Evolutionary conservation across 2,797 vertebrate species (phyloP), one percentile per base, ranked within the genome.

Genomic region (Octomys mimax): DNA sequence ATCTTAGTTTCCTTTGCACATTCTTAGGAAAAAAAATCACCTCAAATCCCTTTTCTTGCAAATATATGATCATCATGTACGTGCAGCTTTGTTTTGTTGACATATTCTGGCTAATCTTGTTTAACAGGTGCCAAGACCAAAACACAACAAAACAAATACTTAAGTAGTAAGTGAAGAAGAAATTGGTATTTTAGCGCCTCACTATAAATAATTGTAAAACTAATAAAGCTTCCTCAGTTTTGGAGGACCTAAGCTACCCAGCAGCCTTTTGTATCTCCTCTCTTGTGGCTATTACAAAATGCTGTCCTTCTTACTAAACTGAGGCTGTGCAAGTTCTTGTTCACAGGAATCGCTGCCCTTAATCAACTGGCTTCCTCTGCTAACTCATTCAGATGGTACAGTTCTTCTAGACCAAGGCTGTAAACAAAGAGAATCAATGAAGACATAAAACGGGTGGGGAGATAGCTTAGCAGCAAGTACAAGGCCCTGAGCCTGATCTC

Each of bases 1-100:
- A 87, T 95, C n/a, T 81, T 31, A 88, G 19, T 87, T 75, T 90
- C 49, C 62, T 84, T 95, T 91, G 78, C 46, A 96, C 91, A 95
- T 70, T 88, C 89, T 49, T n/a, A 22, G 92, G 61, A 42, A 52
- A 52, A 68, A 90, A 82, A 92, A 80, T 66, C 66, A 68, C 2
- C 46, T 86, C 26, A 89, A 21, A 77, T 36, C 33, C 18, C 28
- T 70, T 28, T 86, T 75, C 86, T 95, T 95, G 36, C 49, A 94
- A 89, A 79, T 64, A 87, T 22, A 77, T 57, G 66, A 61, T 49
- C 46, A 92, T 39, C 7, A 57, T 11, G 46, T 11, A 81, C 1
- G 62, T 19, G 59, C 33, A 59, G 6, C 26, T 90, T 90, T 90
- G 31, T 82, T 22, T 79, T 89, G 66, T 79, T 90, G 83, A 85